These are phyloP conservation scores for Parnassius orleans DNA, from an alignment of 2,888 invertebrate species.

Conservation along the genomic window DNA sequence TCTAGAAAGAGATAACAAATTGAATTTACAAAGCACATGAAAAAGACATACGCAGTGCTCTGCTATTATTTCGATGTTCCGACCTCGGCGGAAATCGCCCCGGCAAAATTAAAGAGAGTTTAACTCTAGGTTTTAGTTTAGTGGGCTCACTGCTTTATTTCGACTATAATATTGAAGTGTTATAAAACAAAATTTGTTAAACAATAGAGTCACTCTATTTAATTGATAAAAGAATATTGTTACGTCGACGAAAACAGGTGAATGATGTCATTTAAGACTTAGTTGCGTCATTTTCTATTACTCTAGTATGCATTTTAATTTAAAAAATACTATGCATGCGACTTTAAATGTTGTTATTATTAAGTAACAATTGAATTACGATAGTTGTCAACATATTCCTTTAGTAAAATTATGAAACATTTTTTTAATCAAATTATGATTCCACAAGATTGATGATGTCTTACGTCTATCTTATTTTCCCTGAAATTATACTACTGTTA, in stretches of 20 bases:
- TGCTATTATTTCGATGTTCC: slow-evolving; percentile 9
- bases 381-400: too few species aligned
- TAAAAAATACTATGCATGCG: too few species aligned
- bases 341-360: too few species aligned
- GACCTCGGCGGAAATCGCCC: slow-evolving; percentile 7
- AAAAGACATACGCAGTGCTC: slow-evolving; percentile 5
- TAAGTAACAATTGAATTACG: too few species aligned
- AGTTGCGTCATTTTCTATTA: slow-evolving; percentile 17
- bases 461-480: too few species aligned
- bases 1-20: slow-evolving; percentile 18
- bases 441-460: too few species aligned
- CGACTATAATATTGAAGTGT: not conserved
- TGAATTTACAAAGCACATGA: not conserved
- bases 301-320: too few species aligned
- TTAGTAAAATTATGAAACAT: too few species aligned
- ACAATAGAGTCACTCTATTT: not conserved
- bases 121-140: not conserved
- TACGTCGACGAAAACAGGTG: not conserved
- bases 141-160: not conserved
- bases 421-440: too few species aligned
- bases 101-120: slow-evolving; percentile 21
- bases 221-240: not conserved
- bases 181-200: too few species aligned
- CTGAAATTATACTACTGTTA: too few species aligned
- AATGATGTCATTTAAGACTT: slow-evolving; percentile 12